Evolutionary conservation across 92 coral and sea anemone species (phyloP).

Genomic region (Zoanthus sansibaricus): DNA sequence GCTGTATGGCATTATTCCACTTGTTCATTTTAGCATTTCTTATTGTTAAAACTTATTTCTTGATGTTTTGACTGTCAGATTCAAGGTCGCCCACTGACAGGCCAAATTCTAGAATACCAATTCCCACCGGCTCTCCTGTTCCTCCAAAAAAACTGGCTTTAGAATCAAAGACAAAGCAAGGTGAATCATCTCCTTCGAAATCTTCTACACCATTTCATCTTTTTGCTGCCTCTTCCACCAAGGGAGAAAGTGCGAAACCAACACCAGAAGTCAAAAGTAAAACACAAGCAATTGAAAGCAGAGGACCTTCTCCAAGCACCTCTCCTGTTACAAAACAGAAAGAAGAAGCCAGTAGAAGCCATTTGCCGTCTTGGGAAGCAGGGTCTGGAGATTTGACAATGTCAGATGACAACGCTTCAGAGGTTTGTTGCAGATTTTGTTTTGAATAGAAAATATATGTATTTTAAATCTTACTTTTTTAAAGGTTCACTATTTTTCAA

Average conservation of each 20-base stretch:
- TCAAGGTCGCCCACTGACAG: conserved; percentile 18
- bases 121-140: conserved; percentile 32
- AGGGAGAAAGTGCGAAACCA: conserved; percentile 18
- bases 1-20: neutral
- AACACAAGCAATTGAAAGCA: neutral
- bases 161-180: conserved; percentile 11
- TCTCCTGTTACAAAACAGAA: conserved; percentile 1
- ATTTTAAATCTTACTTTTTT: too few species aligned
- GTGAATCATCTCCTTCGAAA: neutral
- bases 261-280: conserved; percentile 1
- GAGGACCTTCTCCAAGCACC: neutral
- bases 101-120: conserved; percentile 32
- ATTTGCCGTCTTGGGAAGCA: conserved; percentile 10
- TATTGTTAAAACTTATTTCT: too few species aligned
- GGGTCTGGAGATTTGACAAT: conserved; percentile 9
- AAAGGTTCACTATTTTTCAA: too few species aligned
- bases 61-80: neutral
- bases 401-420: conserved; percentile 27
- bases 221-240: conserved; percentile 36
- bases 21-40: neutral
- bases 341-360: neutral
- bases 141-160: conserved; percentile 37
- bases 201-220: conserved; percentile 42
- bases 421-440: conserved; percentile 13
- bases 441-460: neutral